phyloP scores from a whole-genome alignment of 37 sponge, comb jelly and placozoan genomes.

The Oopsacas minuta region DNA sequence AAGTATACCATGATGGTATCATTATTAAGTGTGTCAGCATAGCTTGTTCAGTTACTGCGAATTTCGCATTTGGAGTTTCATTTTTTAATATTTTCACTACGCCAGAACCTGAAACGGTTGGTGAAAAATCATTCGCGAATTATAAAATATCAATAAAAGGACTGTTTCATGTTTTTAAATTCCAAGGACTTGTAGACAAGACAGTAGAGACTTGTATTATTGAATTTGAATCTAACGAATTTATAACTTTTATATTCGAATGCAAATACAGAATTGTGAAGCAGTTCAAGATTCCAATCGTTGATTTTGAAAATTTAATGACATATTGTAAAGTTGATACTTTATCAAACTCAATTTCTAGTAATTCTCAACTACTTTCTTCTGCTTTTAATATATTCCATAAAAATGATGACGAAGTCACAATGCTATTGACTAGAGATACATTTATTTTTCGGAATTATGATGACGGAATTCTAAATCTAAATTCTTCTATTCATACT shows the following conservation, averaged over 20 bases:
- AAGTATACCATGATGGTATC: background rate
- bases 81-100: background rate
- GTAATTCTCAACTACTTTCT: background rate
- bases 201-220: background rate
- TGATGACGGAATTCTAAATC: background rate
- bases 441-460: background rate
- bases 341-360: background rate
- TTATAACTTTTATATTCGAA: background rate
- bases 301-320: background rate
- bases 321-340: background rate
- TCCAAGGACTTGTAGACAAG: background rate
- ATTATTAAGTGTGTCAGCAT: background rate
- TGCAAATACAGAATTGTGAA: background rate
- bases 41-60: background rate
- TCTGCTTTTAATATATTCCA: background rate
- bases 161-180: background rate
- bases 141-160: background rate
- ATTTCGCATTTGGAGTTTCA: conserved; percentile 10
- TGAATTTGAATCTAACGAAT: background rate
- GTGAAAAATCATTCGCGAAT: background rate
- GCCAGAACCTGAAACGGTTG: background rate
- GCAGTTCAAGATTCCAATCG: background rate
- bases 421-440: background rate
- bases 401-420: background rate
- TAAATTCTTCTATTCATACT: background rate